Conservation (phyloP, 1,140 invertebrate genomes). For the Pseudomyrmex cubaensis region DNA sequence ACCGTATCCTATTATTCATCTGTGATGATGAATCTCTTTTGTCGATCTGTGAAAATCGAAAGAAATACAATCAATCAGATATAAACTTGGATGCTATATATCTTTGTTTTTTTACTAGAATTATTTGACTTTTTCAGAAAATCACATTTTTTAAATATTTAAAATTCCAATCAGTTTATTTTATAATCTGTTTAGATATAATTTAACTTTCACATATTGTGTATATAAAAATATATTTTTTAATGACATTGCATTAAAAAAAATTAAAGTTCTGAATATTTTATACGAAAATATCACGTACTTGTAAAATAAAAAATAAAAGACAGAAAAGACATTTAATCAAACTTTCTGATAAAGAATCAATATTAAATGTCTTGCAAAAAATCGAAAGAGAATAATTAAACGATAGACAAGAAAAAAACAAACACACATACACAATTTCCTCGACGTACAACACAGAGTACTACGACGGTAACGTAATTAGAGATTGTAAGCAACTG, state of each 20-base stretch:
- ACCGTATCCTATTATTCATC: neutral
- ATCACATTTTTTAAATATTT: neutral
- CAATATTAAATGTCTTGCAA: neutral
- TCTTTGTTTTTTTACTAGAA: neutral
- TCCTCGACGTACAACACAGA: neutral
- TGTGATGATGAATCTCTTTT: neutral
- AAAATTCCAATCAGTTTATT: neutral
- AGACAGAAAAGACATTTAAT: neutral
- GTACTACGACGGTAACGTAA: constrained; percentile 26
- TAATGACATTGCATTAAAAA: no score
- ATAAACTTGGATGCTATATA: neutral
- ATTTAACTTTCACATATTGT: no score
- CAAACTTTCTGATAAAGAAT: neutral
- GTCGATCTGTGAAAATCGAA: neutral
- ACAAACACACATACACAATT: neutral
- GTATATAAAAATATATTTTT: no score
- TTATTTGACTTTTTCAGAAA: neutral
- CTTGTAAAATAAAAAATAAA: no score
- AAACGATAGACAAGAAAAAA: neutral
- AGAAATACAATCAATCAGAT: neutral
- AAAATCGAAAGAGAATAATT: neutral
- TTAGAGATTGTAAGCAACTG: constrained; percentile 58
- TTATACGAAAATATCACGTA: no score
- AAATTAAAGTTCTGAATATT: no score
- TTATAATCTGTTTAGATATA: no score